Evolutionary conservation across 2,113 vertebrate genomes (phyloP), one percentile per base, ranked within the genome.

Genomic region (Nansenia antarctica): DNA sequence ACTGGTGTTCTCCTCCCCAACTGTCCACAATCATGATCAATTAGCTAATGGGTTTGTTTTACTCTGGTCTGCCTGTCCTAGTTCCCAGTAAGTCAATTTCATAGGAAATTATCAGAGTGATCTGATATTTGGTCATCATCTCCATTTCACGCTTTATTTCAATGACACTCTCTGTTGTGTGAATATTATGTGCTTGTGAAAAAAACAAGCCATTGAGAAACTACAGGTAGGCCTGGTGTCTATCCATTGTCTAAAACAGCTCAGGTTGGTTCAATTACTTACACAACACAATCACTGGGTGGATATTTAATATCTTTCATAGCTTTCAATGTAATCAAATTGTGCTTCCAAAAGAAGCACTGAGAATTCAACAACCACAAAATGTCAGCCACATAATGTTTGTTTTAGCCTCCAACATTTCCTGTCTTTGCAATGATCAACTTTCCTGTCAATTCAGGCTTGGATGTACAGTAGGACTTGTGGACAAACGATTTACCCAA

Each of bases 201-300:
- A 24, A 26, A 55, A 26, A 22, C 20, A 2, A 12, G n/a, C 9
- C 59, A 24, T 62, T 62, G 32, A 37, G 22, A 69, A 60, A 81
- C 27, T 53, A 75, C 37, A 45, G 22, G 24, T 9, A 29, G n/a
- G n/a, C n/a, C n/a, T n/a, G n/a, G 47, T 31, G 24, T 39, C 32
- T 24, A 37, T 12, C 27, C n/a, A 61, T 22, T 59, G 32, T 37
- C 18, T 22, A 63, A 64, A 31, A 30, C 14, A 26, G 27, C 34
- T 30, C 29, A 32, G 37, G 24, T 27, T 29, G 14, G 22, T 27
- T 63, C 39, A 24, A 39, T 9, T 63, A 22, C 37, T 39, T 2
- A 35, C 59, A 30, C 4, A 9, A 29, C 1, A 49, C 63, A 31
- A 79, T 68, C 70, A 72, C 75, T 62, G 65, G 71, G 67, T 15